phyloP scores from a whole-genome alignment of 2,797 vertebrate genomes.

The Hybognathus amarus region DNA sequence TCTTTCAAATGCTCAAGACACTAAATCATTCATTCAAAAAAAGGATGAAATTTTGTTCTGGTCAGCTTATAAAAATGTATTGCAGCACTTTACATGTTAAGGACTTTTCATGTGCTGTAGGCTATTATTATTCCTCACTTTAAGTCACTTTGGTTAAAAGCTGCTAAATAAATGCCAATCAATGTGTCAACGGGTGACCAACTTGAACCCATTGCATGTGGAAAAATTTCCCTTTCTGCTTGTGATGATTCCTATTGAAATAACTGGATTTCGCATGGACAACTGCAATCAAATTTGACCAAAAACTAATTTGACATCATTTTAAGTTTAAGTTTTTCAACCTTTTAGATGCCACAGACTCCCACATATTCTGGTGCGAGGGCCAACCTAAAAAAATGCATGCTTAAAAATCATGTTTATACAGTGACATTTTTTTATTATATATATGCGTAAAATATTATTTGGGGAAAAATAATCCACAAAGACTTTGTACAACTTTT shows the following conservation, averaged over 20 bases:
- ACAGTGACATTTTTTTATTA: background rate
- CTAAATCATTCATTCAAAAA: background rate
- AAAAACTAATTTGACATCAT: background rate
- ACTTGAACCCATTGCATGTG: background rate
- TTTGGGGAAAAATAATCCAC: no score
- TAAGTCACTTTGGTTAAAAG: background rate
- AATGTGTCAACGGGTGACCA: background rate
- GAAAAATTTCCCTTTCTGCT: background rate
- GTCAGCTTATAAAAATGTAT: background rate
- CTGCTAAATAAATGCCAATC: background rate
- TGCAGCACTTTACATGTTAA: background rate
- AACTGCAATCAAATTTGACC: background rate
- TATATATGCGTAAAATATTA: no score
- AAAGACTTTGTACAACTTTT: background rate
- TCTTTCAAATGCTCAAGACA: conserved; percentile 44
- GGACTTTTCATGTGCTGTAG: background rate
- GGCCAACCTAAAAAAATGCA: background rate
- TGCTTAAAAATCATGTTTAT: background rate
- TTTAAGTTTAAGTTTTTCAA: background rate
- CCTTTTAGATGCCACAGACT: background rate
- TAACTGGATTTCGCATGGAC: background rate
- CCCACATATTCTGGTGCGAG: background rate
- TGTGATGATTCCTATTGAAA: background rate
- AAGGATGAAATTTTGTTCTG: background rate
- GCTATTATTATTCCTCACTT: background rate